Base-by-base conservation (phyloP, 2,888 invertebrate genomes). In the Matsumyia berberina region DNA sequence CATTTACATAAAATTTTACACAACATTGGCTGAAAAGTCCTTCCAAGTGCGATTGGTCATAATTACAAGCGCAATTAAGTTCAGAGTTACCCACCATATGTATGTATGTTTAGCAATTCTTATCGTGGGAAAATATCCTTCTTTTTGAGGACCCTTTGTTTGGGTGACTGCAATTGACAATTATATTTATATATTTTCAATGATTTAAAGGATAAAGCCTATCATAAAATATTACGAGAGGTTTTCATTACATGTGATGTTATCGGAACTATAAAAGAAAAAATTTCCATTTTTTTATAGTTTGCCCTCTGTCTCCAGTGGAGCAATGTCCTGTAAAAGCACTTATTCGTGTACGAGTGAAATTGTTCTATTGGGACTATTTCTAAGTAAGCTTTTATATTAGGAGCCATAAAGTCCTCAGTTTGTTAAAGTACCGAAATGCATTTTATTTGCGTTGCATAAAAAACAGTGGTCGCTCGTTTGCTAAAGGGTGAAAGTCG, bases 191-290 rank as follows among this genome's bases (percentile, higher is more conserved):
- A 29, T 29, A 12, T 53, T 53, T 31, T 12, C 31, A 0, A 31
- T 33, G 31, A n/a, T 9, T 33, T 12, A 31, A 46, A 46, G 15
- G 53, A 33, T 15, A 55, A 17, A 31, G 2, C 37, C 11, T 2
- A 49, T 76, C 74, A 15, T 76, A 31, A 66, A 66, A 66, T 58
- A 11, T 58, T 64, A 74, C 12, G 64, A 37, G 11, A 9, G 31
- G 19, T 58, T 66, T 58, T 57, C 53, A 44, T 73, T 73, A 62
- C 12, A 64, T 46, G 19, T 35, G 44, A 73, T 74, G 55, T 29
- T 74, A 57, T 57, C 12, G 74, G 12, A 66, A 37, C 49, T 39
- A 29, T 66, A 19, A 44, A 62, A 35, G 15, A 3, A 39, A 24
- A 31, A 33, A 42, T 42, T 33, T 9, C 8, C 12, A 15, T 53